Base-by-base conservation (phyloP, 2,888 invertebrate species). In the Osmoderma eremita region DNA sequence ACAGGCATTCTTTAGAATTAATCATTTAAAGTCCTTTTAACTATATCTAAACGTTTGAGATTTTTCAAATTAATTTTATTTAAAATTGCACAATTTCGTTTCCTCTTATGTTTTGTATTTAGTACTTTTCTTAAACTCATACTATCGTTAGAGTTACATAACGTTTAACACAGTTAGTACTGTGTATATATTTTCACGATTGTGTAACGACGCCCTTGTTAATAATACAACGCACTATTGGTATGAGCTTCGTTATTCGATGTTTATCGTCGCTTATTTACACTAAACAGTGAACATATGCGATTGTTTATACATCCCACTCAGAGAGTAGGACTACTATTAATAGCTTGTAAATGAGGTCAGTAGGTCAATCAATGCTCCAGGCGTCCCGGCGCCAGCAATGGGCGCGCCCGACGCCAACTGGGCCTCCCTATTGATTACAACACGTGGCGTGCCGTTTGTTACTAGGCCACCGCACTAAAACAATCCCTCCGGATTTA, bases 291-390 rank as follows among this genome's bases (percentile, higher is more conserved):
- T 62, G 53, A 67, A 62, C 67, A 62, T 62, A 45, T 62, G 67
- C 39, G 65, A 66, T 68, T 68, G 68, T 68, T 68, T 68, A 65
- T 65, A 63, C 67, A 54, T 58, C 72, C 71, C 69, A 72, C 69
- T 68, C 69, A 66, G 51, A 63, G 56, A 67, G 63, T 65, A 62
- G 53, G 50, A 65, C 50, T 63, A 63, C 72, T 73, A 73, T 71
- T 70, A 73, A 73, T 73, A 73, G 71, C 68, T 42, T 30, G 8
- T 24, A 62, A 74, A 73, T 71, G 70, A 62, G 75, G 75, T 75
- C 70, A 75, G 72, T 74, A 62, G 75, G 75, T 74, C 75, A 72
- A 75, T 75, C 75, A 73, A 75, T 75, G 75, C 71, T 73, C 64
- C 68, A 71, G 74, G 72, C 74, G 72, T 72, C 72, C 73, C 69